phyloP scores from a whole-genome alignment of 2,797 vertebrate genomes.

The Champsocephalus esox region DNA sequence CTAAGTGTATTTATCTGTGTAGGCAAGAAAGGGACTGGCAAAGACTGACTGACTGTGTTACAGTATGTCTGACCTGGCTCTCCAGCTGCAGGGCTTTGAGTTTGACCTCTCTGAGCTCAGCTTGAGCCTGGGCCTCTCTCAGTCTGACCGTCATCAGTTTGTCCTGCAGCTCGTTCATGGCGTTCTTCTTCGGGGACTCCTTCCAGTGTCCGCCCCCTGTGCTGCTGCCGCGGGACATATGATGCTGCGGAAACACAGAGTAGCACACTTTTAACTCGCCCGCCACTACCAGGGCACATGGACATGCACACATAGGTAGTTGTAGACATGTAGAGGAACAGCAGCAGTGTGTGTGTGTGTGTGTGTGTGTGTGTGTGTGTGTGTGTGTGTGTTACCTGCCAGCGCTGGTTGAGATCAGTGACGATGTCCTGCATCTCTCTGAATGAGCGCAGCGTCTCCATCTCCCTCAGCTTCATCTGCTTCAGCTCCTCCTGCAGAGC shows the following conservation, averaged over 20 bases:
- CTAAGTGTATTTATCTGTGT: not conserved
- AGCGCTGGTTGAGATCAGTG: constrained; percentile 92
- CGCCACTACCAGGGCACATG: not conserved
- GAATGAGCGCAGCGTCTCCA: constrained; percentile 89
- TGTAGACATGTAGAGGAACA: not conserved
- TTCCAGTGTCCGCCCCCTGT: constrained; percentile 92
- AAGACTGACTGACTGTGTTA: not conserved
- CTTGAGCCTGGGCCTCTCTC: constrained; percentile 92
- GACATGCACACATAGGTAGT: not conserved
- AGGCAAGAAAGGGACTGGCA: not conserved
- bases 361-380: constrained; percentile 17
- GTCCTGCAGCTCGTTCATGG: constrained; percentile 92
- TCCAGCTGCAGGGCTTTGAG: constrained; percentile 92
- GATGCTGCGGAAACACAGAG: constrained; percentile 76
- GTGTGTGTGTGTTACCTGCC: constrained; percentile 87
- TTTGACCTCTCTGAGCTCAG: constrained; percentile 91
- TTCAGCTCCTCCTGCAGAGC: constrained; percentile 93
- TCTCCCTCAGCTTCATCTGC: constrained; percentile 91
- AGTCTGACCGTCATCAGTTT: constrained; percentile 92
- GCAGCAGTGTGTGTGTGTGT: constrained; percentile 16
- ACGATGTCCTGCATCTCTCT: constrained; percentile 91
- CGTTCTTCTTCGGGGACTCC: constrained; percentile 93
- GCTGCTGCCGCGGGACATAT: constrained; percentile 86
- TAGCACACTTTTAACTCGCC: not conserved
- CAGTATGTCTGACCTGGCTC: constrained; percentile 87